Percentiles rank a stretch among this genome's conserved stretches.
These are phyloP conservation scores for Eristalinus aeneus DNA, from an alignment of 2,888 invertebrate genomes.

Conservation along the genomic window DNA sequence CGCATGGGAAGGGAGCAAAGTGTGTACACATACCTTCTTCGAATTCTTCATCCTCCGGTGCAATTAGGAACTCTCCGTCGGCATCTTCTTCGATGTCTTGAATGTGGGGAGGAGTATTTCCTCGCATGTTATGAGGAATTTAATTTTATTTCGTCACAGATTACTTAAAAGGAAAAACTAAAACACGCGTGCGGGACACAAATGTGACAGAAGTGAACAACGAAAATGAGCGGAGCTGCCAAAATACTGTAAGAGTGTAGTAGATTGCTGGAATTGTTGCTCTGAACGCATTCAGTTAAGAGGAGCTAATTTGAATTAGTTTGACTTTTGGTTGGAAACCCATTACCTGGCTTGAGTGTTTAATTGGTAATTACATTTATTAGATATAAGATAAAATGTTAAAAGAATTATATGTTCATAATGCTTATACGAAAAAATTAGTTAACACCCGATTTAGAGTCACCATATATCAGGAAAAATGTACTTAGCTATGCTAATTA, in stretches of 20 bases:
- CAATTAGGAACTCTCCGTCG: constrained; percentile 74
- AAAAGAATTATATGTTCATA: too few species aligned
- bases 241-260: background rate
- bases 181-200: background rate
- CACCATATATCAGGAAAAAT: too few species aligned
- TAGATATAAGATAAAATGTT: too few species aligned
- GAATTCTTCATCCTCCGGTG: constrained; percentile 69
- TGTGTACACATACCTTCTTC: constrained; percentile 46
- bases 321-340: too few species aligned
- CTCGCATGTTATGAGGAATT: constrained; percentile 72
- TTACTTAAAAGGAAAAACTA: background rate
- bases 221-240: background rate
- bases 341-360: too few species aligned
- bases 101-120: constrained; percentile 79
- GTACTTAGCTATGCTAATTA: too few species aligned
- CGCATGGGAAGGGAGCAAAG: background rate
- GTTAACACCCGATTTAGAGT: too few species aligned
- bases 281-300: too few species aligned
- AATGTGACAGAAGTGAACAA: background rate
- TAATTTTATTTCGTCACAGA: background rate
- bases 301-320: too few species aligned
- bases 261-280: background rate
- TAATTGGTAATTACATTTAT: too few species aligned
- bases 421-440: too few species aligned
- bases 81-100: constrained; percentile 76